Evolutionary conservation across 2,797 vertebrate genomes (phyloP), one percentile per base, ranked within the genome.

Genomic region (Sciaenops ocellatus): DNA sequence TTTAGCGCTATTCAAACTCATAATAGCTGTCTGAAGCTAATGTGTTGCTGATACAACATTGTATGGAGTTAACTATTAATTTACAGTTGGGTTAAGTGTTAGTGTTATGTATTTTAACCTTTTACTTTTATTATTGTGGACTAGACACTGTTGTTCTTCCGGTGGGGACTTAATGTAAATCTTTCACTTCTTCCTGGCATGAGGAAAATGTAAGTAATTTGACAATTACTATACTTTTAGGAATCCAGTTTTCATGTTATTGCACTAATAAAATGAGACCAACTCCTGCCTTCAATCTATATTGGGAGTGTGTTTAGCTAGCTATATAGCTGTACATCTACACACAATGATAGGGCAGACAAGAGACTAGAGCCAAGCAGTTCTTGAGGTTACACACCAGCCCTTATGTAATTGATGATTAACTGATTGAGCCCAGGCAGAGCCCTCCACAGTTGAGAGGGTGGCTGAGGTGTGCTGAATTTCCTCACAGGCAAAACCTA

Each of bases 321-420:
- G 30, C 28, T 41, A 42, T 18, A 55, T 46, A 42, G 17, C 47
- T 66, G 68, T 65, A 47, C 38, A 66, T n/a, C 46, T 22, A n/a
- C 48, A 79, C 3, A 1, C 15, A 17, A 15, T 22, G 11, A 48
- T 20, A 66, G 28, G 42, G 51, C 34, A 64, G 51, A 28, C 38
- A 8, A 44, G 3, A 26, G 1, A 38, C 42, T 26, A 51, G 30
- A 63, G 47, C 26, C 44, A 3, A 48, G 30, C 30, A 54, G 50
- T 68, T 15, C 15, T 79, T 15, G 28, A 69, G 46, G n/a, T 55
- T 28, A 67, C 17, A 55, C 38, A 57, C 28, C 34, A 0, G 3
- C 56, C 65, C 34, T 22, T 46, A 59, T 6, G 6, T 56, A 72
- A 56, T 44, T 59, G 1, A 72, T 57, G 22, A 69, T 57, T 20